phyloP scores from a whole-genome alignment of 2,797 vertebrate species.

The Bradypodion ventrale region DNA sequence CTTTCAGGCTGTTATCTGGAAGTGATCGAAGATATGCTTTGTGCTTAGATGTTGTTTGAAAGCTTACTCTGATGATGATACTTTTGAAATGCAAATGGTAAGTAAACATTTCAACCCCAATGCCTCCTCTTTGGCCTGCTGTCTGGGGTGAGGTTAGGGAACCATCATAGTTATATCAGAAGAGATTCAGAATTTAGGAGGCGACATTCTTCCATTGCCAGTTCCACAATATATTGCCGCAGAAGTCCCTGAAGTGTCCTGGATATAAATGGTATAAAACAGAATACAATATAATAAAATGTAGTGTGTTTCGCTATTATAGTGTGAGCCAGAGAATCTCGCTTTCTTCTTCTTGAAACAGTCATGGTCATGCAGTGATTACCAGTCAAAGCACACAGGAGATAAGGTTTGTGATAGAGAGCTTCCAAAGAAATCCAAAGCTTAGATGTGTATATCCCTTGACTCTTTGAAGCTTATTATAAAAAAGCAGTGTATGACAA shows the following conservation, averaged over 20 bases:
- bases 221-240: slow-evolving; percentile 47
- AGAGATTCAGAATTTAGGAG: slow-evolving; percentile 38
- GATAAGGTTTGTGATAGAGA: slow-evolving; percentile 61
- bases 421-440: slow-evolving; percentile 55
- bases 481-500: slow-evolving; percentile 63
- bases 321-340: slow-evolving; percentile 48
- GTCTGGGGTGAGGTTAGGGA: slow-evolving; percentile 46
- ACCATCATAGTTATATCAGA: slow-evolving; percentile 52
- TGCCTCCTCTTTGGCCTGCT: slow-evolving; percentile 13
- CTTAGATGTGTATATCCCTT: slow-evolving; percentile 65
- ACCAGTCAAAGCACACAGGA: slow-evolving; percentile 65
- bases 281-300: slow-evolving; percentile 59
- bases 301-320: slow-evolving; percentile 45
- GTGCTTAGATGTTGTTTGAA: slow-evolving; percentile 37
- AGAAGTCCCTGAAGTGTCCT: slow-evolving; percentile 54
- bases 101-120: slow-evolving; percentile 39
- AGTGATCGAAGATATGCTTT: slow-evolving; percentile 16
- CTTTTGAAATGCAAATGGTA: slow-evolving; percentile 42
- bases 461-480: slow-evolving; percentile 65
- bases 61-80: slow-evolving; percentile 40
- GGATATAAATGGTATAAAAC: slow-evolving; percentile 58
- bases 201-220: slow-evolving; percentile 52
- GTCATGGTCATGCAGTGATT: slow-evolving; percentile 57
- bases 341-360: slow-evolving; percentile 24
- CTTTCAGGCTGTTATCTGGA: slow-evolving; percentile 36